phyloP scores from a whole-genome alignment of 2,113 vertebrate species.

The Acrocephalus arundinaceus region DNA sequence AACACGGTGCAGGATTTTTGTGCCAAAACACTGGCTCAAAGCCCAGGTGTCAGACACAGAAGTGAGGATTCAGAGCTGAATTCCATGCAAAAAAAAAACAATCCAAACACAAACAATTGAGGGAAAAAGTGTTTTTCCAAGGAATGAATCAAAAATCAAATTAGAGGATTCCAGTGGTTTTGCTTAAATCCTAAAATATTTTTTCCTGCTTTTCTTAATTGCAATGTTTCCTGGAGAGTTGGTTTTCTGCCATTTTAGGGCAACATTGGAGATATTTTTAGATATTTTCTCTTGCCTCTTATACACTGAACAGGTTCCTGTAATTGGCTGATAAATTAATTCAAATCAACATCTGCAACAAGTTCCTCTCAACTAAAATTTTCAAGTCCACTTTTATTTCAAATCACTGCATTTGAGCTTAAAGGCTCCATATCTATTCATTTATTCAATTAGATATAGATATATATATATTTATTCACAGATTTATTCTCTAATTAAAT shows the following conservation, averaged over 20 bases:
- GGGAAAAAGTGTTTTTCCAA: not conserved
- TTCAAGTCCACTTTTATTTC: not conserved
- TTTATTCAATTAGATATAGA: not conserved
- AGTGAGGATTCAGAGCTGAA: not conserved
- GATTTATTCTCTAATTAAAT: not conserved
- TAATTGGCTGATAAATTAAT: not conserved
- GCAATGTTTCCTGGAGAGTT: not conserved
- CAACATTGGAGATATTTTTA: not conserved
- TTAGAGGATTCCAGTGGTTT: not conserved
- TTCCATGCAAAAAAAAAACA: not conserved
- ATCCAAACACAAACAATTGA: not conserved
- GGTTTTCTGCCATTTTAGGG: not conserved
- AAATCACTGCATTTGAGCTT: not conserved
- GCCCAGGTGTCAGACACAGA: not conserved
- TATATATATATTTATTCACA: not conserved
- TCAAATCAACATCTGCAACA: not conserved
- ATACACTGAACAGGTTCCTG: not conserved
- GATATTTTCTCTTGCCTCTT: not conserved
- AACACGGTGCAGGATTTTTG: fast-evolving
- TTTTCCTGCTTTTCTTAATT: not conserved
- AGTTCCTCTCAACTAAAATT: not conserved
- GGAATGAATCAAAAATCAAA: not conserved
- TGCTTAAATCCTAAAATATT: not conserved
- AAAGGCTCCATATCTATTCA: not conserved
- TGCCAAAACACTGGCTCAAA: not conserved